Conservation (phyloP, 2,113 vertebrate species). For the Arizona elegans region DNA sequence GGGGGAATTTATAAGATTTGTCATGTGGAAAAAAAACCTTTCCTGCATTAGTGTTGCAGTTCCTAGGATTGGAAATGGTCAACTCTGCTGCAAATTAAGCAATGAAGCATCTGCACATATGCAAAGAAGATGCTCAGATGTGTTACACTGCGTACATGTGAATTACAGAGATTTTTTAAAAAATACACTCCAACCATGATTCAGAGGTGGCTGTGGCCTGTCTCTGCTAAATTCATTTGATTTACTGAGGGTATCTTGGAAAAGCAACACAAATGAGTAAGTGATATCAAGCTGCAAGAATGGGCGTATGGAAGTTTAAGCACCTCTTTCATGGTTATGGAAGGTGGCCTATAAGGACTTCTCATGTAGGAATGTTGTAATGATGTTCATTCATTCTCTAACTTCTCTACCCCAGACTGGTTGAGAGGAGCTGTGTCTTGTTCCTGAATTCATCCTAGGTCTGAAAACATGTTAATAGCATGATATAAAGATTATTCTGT, state of each 20-base stretch:
- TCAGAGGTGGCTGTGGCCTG: neutral
- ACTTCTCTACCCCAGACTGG: neutral
- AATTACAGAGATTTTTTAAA: neutral
- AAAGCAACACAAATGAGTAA: neutral
- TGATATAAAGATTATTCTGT: neutral
- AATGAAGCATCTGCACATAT: neutral
- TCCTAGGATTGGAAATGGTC: neutral
- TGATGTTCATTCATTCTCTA: neutral
- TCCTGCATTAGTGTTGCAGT: neutral
- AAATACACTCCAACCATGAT: neutral
- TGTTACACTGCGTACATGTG: neutral
- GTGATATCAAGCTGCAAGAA: neutral
- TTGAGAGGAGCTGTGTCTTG: neutral
- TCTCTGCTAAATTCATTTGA: neutral
- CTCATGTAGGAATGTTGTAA: too few relatives aligned
- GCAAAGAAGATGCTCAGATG: neutral
- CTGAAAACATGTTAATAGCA: neutral
- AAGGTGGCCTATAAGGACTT: neutral
- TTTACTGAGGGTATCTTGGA: neutral
- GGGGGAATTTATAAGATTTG: neutral
- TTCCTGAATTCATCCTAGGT: neutral
- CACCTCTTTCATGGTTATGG: neutral
- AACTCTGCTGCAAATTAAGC: neutral
- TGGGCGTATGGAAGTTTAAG: too few relatives aligned
- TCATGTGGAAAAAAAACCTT: neutral